Base-by-base conservation (phyloP, 2,888 invertebrate genomes). In the Phania funesta region DNA sequence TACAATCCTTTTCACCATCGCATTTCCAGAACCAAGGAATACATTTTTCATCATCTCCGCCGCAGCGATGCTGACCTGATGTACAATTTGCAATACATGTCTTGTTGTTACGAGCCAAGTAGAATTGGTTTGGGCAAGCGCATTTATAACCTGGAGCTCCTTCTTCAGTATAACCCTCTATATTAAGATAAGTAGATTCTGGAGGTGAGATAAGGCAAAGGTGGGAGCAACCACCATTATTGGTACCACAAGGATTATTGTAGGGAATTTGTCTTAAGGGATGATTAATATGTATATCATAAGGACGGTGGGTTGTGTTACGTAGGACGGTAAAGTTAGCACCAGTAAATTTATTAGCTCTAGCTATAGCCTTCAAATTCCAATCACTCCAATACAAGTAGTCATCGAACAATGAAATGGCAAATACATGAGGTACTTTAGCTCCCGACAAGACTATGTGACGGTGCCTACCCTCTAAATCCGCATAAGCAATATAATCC, bases 311-410 rank as follows among this genome's bases (percentile, higher is more conserved):
- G 0, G 98, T 98, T 0, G 97, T 97, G 87, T 98, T 98, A 65
- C 97, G 92, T 1, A 99, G 91, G 1, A 95, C 91, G 62, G 93
- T 93, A 68, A 96, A 92, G 85, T 96, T 94, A 84, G 93, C 93
- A 26, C 96, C 96, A 0, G 96, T 96, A 90, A 97, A 98, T 90
- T 99, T 99, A 87, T 98, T 95, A 0, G 98, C 98, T 86, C 95
- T 94, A 85, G 95, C 94, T 68, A 99, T 96, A 0, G 96, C 96
- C 90, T 98, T 98, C 62, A 97, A 91, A 90, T 99, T 99, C 99
- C 99, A 99, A 90, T 99, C 99, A 0, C 98, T 97, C 98, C 99
- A 99, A 91, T 95, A 99, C 20, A 97, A 93, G 86, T 93, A 95
- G 87, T 99, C 98, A 87, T 99, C 99, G 89, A 99, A 99, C 0